Base-by-base conservation (phyloP, 2,888 invertebrate genomes). In the Ashinkailepas kermadecensis region DNA sequence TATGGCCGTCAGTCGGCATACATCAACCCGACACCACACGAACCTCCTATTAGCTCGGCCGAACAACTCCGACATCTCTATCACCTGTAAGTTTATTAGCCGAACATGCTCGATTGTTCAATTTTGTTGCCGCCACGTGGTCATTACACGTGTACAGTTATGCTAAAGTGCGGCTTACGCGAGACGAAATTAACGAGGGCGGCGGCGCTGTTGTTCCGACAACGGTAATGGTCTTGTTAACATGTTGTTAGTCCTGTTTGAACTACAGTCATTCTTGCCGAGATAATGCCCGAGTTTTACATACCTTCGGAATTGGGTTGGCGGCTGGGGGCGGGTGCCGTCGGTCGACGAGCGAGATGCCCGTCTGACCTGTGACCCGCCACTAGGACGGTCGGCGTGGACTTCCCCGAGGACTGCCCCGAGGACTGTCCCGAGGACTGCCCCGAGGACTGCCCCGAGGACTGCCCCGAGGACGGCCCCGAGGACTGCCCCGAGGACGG, bases 181-280 rank as follows among this genome's bases (percentile, higher is more conserved):
- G 54, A 21, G 54, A n/a, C 54, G 8, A 74, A 74, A 74, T 74
- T 74, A 74, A 74, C 74, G 54, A 56, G 74, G 23, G 23, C 15
- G 74, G 54, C 56, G 18, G 56, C 21, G 6, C 54, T 74, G 74
- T 74, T 74, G 74, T 74, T 21, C 54, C 21, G 12, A 9, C 54
- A 13, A 56, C 54, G 54, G 23, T 74, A 74, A 74, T 74, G 74
- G 74, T 74, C 74, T 74, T 74, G 74, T 74, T 74, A 74, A 74
- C 74, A 74, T 74, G 74, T 74, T 74, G 74, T 74, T 74, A 74
- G 74, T 13, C 18, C 56, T 54, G 74, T 56, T 74, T 56, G 74
- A 74, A 74, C 74, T 74, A 74, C 74, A 74, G 74, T 74, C 54
- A 74, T 74, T 56, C 74, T 15, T 9, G 15, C 9, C 21, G 10